These are phyloP conservation scores for Ondatra zibethicus DNA, from an alignment of 2,113 vertebrate genomes.

Conservation along the genomic window DNA sequence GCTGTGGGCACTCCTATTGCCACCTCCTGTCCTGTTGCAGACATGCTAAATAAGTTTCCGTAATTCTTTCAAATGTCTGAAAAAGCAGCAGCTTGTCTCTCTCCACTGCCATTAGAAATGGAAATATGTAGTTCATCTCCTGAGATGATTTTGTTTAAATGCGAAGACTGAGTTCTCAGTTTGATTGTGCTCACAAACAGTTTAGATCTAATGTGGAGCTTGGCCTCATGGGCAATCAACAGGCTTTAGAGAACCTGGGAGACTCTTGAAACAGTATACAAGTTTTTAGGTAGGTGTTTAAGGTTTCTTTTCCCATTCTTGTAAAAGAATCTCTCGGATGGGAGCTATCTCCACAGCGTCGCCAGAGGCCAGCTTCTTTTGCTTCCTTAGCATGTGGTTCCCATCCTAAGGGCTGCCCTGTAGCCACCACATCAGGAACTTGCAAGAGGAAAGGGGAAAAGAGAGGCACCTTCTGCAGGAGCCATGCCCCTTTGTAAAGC, in stretches of 20 bases:
- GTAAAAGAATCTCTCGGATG: neutral
- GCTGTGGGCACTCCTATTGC: neutral
- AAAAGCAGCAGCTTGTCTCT: neutral
- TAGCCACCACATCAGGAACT: neutral
- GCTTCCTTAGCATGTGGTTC: neutral
- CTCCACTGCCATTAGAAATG: neutral
- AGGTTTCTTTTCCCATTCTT: neutral
- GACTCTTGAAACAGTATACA: neutral
- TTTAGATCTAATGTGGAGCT: neutral
- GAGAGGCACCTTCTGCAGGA: neutral
- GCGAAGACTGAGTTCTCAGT: neutral
- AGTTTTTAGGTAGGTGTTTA: neutral
- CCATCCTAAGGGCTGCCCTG: neutral
- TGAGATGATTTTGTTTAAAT: neutral
- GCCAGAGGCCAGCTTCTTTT: neutral
- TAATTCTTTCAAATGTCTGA: neutral
- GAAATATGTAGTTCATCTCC: neutral
- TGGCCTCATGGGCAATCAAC: neutral
- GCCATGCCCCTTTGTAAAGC: neutral
- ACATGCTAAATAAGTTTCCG: neutral
- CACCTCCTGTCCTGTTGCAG: neutral
- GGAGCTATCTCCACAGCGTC: neutral
- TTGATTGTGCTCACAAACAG: neutral
- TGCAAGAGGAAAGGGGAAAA: neutral
- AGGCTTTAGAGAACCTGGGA: neutral